These are phyloP conservation scores for Hemitrygon akajei DNA, from an alignment of 2,797 vertebrate species.

Conservation along the genomic window DNA sequence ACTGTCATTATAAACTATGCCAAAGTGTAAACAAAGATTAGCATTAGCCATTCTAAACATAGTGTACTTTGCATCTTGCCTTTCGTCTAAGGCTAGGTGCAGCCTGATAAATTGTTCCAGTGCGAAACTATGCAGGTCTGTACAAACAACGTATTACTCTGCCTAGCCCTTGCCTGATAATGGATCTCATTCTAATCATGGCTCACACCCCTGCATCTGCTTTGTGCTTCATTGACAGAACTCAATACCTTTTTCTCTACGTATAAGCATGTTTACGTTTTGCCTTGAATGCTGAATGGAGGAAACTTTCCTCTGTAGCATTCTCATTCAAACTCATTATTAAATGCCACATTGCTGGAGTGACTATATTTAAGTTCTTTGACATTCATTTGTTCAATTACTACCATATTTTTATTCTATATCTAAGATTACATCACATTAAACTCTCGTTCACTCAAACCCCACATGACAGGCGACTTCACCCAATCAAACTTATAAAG, in stretches of 20 bases:
- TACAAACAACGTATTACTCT: constrained; percentile 29
- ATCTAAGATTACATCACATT: not conserved
- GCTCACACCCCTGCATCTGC: not conserved
- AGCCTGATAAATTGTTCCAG: not conserved
- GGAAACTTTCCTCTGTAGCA: not conserved
- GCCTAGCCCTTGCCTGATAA: constrained; percentile 20
- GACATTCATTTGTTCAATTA: not conserved
- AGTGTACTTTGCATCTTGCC: not conserved
- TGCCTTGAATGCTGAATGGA: not conserved
- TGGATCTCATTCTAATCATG: constrained; percentile 15
- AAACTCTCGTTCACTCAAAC: not conserved
- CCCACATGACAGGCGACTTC: not conserved
- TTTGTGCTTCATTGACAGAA: constrained; percentile 22
- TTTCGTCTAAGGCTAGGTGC: not conserved
- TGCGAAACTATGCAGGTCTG: constrained; percentile 17
- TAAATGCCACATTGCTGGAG: not conserved
- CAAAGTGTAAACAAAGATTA: not conserved
- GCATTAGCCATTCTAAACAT: not conserved
- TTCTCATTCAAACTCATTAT: constrained; percentile 3
- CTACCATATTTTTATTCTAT: not conserved
- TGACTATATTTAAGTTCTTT: not conserved
- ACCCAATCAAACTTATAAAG: not conserved
- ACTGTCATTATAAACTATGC: not conserved
- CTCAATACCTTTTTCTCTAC: not conserved
- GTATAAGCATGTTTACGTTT: not conserved